These are phyloP conservation scores for Halcyon senegalensis DNA, from an alignment of 2,113 vertebrate species.

Conservation along the genomic window DNA sequence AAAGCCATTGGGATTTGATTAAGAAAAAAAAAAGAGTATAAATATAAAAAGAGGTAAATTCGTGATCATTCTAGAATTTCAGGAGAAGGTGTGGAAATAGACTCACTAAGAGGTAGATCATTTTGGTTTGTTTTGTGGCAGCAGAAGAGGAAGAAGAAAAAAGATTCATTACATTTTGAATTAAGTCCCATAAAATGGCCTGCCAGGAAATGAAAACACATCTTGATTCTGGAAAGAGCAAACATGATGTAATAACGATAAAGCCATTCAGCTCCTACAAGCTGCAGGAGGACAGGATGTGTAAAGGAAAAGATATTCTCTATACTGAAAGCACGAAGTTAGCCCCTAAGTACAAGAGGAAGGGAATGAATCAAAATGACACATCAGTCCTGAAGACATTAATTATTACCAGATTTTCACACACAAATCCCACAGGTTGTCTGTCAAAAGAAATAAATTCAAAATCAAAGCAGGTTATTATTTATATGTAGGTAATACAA, in stretches of 20 bases:
- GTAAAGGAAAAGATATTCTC: background rate
- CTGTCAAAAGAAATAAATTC: background rate
- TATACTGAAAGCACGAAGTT: background rate
- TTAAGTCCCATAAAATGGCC: background rate
- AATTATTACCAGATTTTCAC: conserved; percentile 14
- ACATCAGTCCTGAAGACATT: background rate
- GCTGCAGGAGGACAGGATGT: background rate
- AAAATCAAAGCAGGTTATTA: conserved; percentile 1
- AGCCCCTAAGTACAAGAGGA: background rate
- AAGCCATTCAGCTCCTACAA: background rate
- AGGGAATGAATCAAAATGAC: background rate
- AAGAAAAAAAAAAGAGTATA: background rate
- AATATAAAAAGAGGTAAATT: background rate
- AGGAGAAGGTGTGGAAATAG: background rate
- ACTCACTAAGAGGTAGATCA: background rate
- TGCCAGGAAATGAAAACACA: conserved; percentile 7
- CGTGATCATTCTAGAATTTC: background rate
- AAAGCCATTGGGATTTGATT: background rate
- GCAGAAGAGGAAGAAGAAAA: background rate
- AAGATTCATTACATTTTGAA: background rate
- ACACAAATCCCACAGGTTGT: background rate
- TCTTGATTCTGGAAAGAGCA: background rate
- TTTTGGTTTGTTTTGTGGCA: background rate
- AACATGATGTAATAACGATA: background rate
- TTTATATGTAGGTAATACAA: background rate